Evolutionary conservation across 2,888 invertebrate genomes (phyloP), one percentile per base, ranked within the genome.

Genomic region (Lasioglossum lativentre): DNA sequence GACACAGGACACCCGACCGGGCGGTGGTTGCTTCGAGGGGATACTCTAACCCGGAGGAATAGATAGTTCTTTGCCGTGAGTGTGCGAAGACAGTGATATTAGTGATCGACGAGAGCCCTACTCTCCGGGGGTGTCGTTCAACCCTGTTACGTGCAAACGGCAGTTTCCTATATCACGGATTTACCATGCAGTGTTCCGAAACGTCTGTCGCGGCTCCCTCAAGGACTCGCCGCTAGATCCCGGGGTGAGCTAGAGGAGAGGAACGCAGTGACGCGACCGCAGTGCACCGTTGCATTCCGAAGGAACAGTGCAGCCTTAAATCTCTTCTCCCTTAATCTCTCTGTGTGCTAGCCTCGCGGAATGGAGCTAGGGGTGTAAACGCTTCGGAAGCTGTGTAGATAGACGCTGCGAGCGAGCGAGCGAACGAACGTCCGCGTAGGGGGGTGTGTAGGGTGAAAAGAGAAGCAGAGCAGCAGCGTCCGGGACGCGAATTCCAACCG

Each of bases 151-250:
- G 23, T 23, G 52, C 6, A 10, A 52, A 52, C 52, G 52, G n/a
- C 52, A 52, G 52, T 52, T 52, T 8, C 23, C 23, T 10, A 23
- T 52, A 23, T 52, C 52, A 52, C 23, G 84, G 88, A 86, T 86
- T 80, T 66, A 78, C 77, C 47, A 82, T 88, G 84, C 63, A 76
- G 86, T 86, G 83, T n/a, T 38, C 6, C 66, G 66, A 66, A 30
- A 30, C 19, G 34, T 66, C 23, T 8, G 34, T 30, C 19, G 19
- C 66, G 66, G 19, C 8, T 30, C 19, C 2, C 8, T 66, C 34
- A 4, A 66, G 66, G 66, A 66, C 66, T 66, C 66, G 34, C 66
- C 34, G 34, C 30, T 66, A 34, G 34, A 66, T 34, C 66, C 16
- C 19, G 8, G 34, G 30, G 19, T 34, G 30, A 66, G 66, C 66